phyloP scores from a whole-genome alignment of 1,140 invertebrate species.

The Drosophila saltans region DNA sequence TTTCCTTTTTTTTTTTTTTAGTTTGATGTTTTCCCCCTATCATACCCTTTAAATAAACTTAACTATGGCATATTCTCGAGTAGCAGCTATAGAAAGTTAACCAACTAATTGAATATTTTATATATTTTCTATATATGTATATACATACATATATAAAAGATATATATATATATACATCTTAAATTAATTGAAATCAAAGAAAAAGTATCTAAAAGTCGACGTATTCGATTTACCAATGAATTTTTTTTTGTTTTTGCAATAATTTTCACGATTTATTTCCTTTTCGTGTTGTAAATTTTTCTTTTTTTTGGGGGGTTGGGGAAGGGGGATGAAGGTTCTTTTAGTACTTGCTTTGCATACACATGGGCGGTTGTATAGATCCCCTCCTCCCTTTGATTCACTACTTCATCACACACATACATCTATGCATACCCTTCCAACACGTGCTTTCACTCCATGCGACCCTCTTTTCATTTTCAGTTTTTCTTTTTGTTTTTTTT shows the following conservation, averaged over 20 bases:
- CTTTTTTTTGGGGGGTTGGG: background rate
- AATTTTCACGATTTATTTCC: slow-evolving; percentile 76
- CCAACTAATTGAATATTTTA: no score
- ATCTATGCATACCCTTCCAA: no score
- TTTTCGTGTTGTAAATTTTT: slow-evolving; percentile 75
- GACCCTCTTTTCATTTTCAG: no score
- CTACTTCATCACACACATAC: no score
- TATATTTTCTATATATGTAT: no score
- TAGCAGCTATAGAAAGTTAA: no score
- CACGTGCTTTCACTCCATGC: no score
- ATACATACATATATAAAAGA: no score
- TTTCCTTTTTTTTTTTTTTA: slow-evolving; percentile 21
- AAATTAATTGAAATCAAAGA: background rate
- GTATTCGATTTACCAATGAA: slow-evolving; percentile 18
- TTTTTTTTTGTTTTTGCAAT: slow-evolving; percentile 53
- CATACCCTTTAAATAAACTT: background rate
- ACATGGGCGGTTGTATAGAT: no score
- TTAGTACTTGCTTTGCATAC: background rate
- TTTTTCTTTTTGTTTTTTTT: no score
- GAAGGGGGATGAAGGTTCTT: background rate
- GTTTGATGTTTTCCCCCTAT: slow-evolving; percentile 8
- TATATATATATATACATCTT: no score
- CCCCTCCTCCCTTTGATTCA: no score
- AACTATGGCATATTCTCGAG: background rate
- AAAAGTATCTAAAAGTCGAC: slow-evolving; percentile 16